Base-by-base conservation (phyloP, 1,140 invertebrate genomes). In the Pentalonia nigronervosa region DNA sequence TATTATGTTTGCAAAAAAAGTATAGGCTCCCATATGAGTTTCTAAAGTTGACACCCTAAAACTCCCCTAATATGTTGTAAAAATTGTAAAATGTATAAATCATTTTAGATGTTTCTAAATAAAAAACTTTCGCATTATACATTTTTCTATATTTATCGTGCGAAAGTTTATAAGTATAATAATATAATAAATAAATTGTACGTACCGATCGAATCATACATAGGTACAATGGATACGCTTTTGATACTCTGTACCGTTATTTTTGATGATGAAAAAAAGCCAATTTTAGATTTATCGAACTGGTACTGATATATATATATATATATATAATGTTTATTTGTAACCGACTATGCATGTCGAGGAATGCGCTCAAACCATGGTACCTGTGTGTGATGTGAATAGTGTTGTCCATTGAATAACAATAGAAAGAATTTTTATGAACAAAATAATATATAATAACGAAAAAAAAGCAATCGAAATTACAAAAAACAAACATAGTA, bases 261-360 rank as follows among this genome's bases (percentile, higher is more conserved):
- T 47, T 45, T 84, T 45, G 21, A 84, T 25, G 48, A 4, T 41
- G 2, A 87, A 36, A 88, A 50, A 88, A 53, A 88, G 47, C n/a
- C 17, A 56, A 89, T 53, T 89, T 53, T 56, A 89, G 48, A 53
- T 89, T 25, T 25, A 30, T 53, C 8, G 30, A 20, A 48, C 30
- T 21, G 47, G 86, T 88, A 48, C 25, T 45, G 60, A 60, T 23
- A 60, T n/a, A 4, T n/a, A n/a, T 14, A 76, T 17, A 11, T 23
- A 4, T 20, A 50, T 53, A 23, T 30, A 88, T 48, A n/a, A 53
- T 53, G 87, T 53, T 89, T 89, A 90, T 60, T 41, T 90, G 53
- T 60, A 60, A 60, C 53, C 88, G 36, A 60, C 88, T 90, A 60
- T 41, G 88, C 88, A 60, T 60, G 88, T 90, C 88, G 88, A 90